Percentiles rank a stretch among this genome's conserved stretches.
Conservation (phyloP, 2,113 vertebrate species). For the Trematocara variabile region DNA sequence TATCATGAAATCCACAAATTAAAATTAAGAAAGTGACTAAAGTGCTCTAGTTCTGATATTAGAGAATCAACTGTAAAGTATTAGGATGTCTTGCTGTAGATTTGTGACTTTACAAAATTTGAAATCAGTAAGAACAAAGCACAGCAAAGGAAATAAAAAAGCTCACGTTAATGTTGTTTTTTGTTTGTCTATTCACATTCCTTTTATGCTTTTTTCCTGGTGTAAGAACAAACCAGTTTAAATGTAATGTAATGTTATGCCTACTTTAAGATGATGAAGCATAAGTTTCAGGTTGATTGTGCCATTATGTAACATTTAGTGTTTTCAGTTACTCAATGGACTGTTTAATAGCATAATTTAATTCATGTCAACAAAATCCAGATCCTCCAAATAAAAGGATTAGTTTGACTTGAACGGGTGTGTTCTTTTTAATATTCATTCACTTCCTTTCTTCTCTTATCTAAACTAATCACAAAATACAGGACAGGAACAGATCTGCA, state of each 20-base stretch:
- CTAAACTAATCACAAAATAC: not conserved
- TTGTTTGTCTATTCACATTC: not conserved
- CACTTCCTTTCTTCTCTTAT: not conserved
- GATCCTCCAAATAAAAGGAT: conserved; percentile 16
- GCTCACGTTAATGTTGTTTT: not conserved
- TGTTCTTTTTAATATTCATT: not conserved
- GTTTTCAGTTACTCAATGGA: not conserved
- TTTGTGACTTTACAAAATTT: not conserved
- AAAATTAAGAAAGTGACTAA: not conserved
- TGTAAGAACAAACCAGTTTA: not conserved
- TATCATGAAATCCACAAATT: not conserved
- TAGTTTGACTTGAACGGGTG: not conserved
- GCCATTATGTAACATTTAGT: not conserved
- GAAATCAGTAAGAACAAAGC: not conserved
- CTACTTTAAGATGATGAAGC: not conserved
- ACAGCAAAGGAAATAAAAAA: not conserved
- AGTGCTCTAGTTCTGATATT: not conserved
- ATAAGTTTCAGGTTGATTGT: not conserved
- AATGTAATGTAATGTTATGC: not conserved
- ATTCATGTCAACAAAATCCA: not conserved
- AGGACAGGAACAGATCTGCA: not conserved
- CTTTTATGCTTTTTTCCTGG: not conserved
- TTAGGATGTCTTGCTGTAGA: not conserved
- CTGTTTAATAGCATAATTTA: not conserved
- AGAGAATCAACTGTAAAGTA: not conserved